Evolutionary conservation across 23 tunicate genomes (phyloP).

Genomic region (Phallusia fumigata): DNA sequence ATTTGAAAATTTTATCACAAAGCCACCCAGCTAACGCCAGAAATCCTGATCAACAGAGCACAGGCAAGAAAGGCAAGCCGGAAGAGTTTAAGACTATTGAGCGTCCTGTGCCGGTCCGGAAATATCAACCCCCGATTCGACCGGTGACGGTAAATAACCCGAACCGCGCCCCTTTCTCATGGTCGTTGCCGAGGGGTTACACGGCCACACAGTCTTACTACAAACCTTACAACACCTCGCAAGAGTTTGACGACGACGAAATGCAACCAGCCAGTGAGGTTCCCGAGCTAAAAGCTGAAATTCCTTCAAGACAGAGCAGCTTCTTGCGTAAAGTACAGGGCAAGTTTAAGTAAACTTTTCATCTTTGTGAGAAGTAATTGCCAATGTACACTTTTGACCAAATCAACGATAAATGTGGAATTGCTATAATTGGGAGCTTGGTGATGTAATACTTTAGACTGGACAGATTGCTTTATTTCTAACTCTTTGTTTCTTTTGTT

Average conservation of each 20-base stretch:
- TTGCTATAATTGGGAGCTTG: too few species aligned
- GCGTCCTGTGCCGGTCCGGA: conserved; percentile 19
- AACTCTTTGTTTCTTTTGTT: too few species aligned
- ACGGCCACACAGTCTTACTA: conserved; percentile 1
- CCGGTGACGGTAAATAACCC: background rate
- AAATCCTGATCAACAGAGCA: background rate
- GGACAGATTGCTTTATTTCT: too few species aligned
- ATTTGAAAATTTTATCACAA: background rate
- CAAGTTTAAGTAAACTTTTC: conserved; percentile 24
- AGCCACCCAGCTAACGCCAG: background rate
- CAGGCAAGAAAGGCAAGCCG: background rate
- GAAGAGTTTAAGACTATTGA: background rate
- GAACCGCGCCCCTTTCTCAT: conserved; percentile 4
- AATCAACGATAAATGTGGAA: too few species aligned
- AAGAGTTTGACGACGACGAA: background rate
- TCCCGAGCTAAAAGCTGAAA: conserved; percentile 50
- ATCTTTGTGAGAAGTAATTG: background rate
- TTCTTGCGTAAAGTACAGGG: conserved; percentile 82
- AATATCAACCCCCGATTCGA: conserved; percentile 2
- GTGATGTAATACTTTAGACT: too few species aligned
- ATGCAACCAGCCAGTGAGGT: conserved; percentile 33
- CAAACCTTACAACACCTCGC: background rate
- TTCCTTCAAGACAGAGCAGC: conserved; percentile 71
- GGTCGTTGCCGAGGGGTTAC: conserved; percentile 4
- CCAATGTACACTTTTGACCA: background rate